phyloP scores from a whole-genome alignment of 64 coral and sea anemone species.

The Dendrophyllia cribrosa region DNA sequence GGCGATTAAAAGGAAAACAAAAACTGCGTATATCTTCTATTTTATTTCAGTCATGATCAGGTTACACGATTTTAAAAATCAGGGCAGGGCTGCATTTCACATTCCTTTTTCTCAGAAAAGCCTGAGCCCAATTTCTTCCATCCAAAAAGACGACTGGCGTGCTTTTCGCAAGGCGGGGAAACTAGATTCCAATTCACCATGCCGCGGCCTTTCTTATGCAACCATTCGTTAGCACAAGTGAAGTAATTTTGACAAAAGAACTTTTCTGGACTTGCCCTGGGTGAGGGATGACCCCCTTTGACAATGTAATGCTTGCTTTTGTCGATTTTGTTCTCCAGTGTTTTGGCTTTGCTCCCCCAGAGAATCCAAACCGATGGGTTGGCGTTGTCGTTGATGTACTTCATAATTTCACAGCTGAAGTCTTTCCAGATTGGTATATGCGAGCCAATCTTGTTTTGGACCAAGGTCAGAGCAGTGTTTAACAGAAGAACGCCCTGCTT shows the following conservation, averaged over 20 bases:
- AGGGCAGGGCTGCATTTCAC: not conserved
- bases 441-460: not conserved
- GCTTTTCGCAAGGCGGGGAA: not conserved
- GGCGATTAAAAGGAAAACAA: no score
- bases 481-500: not conserved
- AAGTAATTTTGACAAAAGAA: not conserved
- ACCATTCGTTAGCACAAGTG: not conserved
- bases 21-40: no score
- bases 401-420: not conserved
- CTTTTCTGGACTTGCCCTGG: not conserved
- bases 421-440: not conserved
- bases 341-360: not conserved
- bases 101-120: not conserved
- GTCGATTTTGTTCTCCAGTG: not conserved
- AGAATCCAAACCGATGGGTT: not conserved
- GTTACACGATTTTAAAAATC: not conserved
- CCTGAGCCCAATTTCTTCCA: not conserved
- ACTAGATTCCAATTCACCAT: not conserved
- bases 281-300: not conserved
- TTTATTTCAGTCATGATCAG: no score
- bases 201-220: not conserved
- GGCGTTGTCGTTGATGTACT: not conserved
- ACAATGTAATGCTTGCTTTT: not conserved
- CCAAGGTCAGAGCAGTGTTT: not conserved
- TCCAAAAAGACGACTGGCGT: not conserved